Conservation (phyloP, 2,797 vertebrate genomes). For the Petrocephalus sullivani region DNA sequence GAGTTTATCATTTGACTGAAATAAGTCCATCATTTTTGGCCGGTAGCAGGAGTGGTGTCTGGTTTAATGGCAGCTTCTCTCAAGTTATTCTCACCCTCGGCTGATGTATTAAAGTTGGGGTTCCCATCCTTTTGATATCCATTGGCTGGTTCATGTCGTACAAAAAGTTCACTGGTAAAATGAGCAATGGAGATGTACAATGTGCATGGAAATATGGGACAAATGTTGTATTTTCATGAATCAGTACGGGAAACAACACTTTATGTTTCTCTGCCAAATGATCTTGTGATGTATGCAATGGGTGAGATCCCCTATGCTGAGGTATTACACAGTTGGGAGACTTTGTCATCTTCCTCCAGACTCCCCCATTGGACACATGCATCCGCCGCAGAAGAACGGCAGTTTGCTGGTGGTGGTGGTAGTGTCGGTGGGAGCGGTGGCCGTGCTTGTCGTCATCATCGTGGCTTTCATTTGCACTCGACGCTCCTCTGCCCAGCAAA, state of each 20-base stretch:
- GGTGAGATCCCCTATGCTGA: background rate
- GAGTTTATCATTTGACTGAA: background rate
- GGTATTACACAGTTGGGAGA: background rate
- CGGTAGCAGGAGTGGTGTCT: background rate
- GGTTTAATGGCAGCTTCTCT: background rate
- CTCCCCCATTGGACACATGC: conserved; percentile 88
- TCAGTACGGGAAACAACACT: background rate
- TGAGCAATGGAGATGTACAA: background rate
- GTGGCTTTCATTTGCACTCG: conserved; percentile 83
- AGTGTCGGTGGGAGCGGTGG: conserved; percentile 77
- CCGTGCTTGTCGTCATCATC: conserved; percentile 69
- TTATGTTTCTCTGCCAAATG: background rate
- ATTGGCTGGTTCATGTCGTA: background rate
- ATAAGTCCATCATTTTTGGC: background rate
- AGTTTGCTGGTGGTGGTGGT: conserved; percentile 84
- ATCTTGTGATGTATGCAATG: background rate
- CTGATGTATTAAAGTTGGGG: background rate
- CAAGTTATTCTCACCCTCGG: background rate
- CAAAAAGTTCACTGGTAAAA: background rate
- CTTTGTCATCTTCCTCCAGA: conserved; percentile 54
- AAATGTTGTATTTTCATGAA: conserved; percentile 17
- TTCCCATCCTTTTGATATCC: background rate
- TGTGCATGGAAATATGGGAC: background rate
- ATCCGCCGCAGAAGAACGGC: conserved; percentile 84
- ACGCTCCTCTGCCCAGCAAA: conserved; percentile 82